phyloP scores from a whole-genome alignment of 1,140 invertebrate species.

The Leptinotarsa texana region DNA sequence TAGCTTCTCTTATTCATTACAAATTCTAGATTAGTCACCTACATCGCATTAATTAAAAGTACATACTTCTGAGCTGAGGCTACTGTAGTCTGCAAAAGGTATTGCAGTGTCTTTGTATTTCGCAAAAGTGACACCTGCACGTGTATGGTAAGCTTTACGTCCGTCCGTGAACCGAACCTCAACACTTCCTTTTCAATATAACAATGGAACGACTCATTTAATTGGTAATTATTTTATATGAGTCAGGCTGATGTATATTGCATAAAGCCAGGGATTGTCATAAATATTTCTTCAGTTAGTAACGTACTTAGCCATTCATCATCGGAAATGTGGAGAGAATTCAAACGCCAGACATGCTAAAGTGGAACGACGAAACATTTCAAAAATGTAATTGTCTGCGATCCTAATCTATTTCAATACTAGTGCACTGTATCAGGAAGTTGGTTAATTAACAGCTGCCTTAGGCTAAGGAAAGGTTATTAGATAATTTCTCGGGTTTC shows the following conservation, averaged over 20 bases:
- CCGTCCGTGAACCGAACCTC: neutral
- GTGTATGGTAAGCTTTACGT: neutral
- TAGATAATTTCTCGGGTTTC: no score
- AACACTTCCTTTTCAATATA: neutral
- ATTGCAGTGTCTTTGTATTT: no score
- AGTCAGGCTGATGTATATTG: neutral
- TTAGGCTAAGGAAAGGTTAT: no score
- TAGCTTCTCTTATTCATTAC: no score
- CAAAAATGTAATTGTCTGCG: conserved; percentile 2
- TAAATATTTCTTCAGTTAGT: neutral
- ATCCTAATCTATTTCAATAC: neutral
- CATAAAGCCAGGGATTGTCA: neutral
- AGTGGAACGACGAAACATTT: conserved; percentile 1
- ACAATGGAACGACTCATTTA: conserved; percentile 2
- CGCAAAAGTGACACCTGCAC: no score
- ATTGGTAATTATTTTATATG: neutral
- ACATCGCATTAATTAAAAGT: no score
- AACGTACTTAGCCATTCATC: neutral
- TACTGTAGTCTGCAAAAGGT: no score
- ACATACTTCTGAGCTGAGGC: no score
- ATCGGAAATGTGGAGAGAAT: neutral
- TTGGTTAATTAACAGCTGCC: no score
- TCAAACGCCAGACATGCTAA: neutral
- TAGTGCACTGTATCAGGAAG: neutral
- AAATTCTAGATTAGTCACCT: no score